A percentile compares a stretch with the other conserved stretches of the same genome.
These are phyloP conservation scores for Neogale vison DNA, from an alignment of 2,113 vertebrate genomes.

Conservation along the genomic window DNA sequence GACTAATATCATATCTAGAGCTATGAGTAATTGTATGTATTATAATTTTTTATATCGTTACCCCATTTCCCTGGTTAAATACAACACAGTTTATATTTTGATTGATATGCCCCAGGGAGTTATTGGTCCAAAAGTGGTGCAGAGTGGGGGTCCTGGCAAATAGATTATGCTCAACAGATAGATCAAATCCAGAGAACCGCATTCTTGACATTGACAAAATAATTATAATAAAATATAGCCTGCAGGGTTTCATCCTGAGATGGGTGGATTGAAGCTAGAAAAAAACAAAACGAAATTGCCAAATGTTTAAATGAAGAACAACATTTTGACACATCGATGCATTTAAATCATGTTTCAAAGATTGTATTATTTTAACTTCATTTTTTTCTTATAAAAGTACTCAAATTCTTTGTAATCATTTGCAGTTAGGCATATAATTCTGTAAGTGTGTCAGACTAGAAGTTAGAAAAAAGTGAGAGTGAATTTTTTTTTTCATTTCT, in stretches of 20 bases:
- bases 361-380: background rate
- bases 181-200: background rate
- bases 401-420: conserved; percentile 1
- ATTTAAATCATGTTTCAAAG: background rate
- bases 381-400: background rate
- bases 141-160: background rate
- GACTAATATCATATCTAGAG: background rate
- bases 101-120: background rate
- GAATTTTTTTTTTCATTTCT: conserved; percentile 6
- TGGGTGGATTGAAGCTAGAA: background rate
- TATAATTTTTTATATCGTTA: background rate
- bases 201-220: background rate
- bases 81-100: background rate
- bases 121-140: background rate
- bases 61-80: background rate
- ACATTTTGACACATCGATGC: conserved; percentile 30
- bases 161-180: background rate
- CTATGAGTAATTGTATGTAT: background rate
- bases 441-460: background rate
- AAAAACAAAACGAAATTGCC: background rate
- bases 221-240: conserved; percentile 19
- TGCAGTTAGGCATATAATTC: background rate
- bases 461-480: background rate
- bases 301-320: background rate
- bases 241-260: background rate